Evolutionary conservation across 1,140 invertebrate species (phyloP).

Genomic region (Himalopsyche phryganea): DNA sequence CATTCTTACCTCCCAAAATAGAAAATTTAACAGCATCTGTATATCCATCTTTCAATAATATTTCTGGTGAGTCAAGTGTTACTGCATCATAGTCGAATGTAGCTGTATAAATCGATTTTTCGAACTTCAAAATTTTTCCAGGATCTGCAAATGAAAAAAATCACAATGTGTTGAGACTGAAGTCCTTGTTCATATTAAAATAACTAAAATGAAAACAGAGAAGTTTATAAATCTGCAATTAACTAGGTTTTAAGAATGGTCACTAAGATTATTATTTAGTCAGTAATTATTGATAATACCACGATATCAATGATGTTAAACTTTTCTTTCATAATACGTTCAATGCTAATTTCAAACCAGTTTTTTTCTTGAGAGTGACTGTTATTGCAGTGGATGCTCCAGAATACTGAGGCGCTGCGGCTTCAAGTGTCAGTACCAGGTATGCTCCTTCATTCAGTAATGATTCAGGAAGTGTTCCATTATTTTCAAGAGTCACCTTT

Average conservation of each 20-base stretch:
- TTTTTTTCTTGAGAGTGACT: background rate
- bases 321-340: background rate
- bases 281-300: too few species aligned
- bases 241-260: too few species aligned
- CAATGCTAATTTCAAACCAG: background rate
- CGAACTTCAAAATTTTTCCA: conserved; percentile 9
- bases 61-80: background rate
- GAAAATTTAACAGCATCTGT: conserved; percentile 5
- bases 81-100: background rate
- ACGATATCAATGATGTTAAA: too few species aligned
- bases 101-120: conserved; percentile 3
- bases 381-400: background rate
- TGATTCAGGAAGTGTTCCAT: conserved; percentile 2
- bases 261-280: too few species aligned
- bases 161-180: too few species aligned
- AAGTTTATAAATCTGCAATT: too few species aligned
- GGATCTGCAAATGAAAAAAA: too few species aligned
- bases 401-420: background rate
- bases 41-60: conserved; percentile 18
- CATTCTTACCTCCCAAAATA: conserved; percentile 12
- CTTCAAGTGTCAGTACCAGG: conserved; percentile 6
- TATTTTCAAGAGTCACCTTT: background rate
- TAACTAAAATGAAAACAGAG: too few species aligned
- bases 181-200: too few species aligned
- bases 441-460: conserved; percentile 2